Base-by-base conservation (phyloP, 1,140 invertebrate genomes). In the Globodera ellingtonae region DNA sequence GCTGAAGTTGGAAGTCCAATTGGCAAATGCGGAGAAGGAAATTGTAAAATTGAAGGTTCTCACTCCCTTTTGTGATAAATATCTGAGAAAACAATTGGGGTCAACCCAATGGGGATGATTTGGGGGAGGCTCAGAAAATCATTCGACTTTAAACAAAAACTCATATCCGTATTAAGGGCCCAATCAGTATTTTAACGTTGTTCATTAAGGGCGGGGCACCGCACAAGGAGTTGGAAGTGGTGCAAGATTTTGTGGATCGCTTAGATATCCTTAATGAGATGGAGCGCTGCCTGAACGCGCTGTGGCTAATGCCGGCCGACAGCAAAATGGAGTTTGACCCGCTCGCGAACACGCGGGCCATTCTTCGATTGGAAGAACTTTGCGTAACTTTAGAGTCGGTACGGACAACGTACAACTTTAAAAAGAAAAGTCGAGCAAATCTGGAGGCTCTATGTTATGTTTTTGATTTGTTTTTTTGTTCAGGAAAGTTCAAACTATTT, bases 321-420 rank as follows among this genome's bases (percentile, higher is more conserved):
- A 65, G 44, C 48, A 62, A 76, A 13, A 35, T 46, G 24, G 72
- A n/a, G 0, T 67, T 77, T 10, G 79, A 80, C 35, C 44, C 56
- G 35, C 44, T 80, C 1, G 48, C 79, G 21, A 59, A 21, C 66
- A 72, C 71, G 48, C 50, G 69, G 21, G 69, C n/a, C n/a, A 80
- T 80, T 52, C 35, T 75, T 21, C 13, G 73, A 4, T 65, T 80
- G n/a, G 73, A 78, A 15, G 72, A 77, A 44, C 72, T 80, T 46
- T 65, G 62, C 50, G 74, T 66, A 5, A 44, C 50, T 3, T 48
- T 80, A 18, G 79, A 80, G 47, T 76, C 56, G 35, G 79, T 79
- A 35, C 15, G 67, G 0, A n/a, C 50, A 35, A 35, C 35, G 1
- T 35, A 35, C 1, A 35, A 35, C 35, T 2, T 35, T 35, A 35